Conservation (phyloP, 2,113 vertebrate genomes). For the Platanista minor region DNA sequence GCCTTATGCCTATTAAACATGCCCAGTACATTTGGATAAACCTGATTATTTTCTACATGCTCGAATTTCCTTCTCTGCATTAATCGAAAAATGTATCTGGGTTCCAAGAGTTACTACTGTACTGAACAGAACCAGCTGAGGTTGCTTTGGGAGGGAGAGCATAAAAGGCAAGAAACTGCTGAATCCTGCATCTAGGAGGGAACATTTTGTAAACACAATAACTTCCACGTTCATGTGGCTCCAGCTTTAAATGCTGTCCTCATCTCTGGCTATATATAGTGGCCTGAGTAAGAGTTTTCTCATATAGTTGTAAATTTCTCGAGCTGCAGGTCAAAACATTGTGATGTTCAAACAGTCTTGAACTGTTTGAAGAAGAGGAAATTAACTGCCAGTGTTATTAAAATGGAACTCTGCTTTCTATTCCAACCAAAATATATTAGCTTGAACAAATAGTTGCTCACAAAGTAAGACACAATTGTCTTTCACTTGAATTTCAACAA, state of each 20-base stretch:
- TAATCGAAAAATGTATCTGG: neutral
- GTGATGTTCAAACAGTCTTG: conserved; percentile 30
- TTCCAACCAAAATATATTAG: neutral
- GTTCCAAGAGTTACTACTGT: neutral
- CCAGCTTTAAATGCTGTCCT: conserved; percentile 63
- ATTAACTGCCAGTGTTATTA: conserved; percentile 39
- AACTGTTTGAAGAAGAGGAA: neutral
- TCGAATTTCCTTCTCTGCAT: neutral
- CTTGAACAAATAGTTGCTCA: neutral
- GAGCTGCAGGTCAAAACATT: conserved; percentile 67
- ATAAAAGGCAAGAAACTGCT: conserved; percentile 50
- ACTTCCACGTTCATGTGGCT: conserved; percentile 21
- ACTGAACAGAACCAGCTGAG: conserved; percentile 63
- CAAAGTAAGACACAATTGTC: neutral
- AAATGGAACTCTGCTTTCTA: conserved; percentile 8
- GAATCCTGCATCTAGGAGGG: conserved; percentile 52
- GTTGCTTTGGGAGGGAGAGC: conserved; percentile 23
- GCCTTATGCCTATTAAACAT: neutral
- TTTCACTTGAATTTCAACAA: neutral
- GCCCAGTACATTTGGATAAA: neutral
- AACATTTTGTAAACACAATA: conserved; percentile 62
- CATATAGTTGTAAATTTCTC: conserved; percentile 54
- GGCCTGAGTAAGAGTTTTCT: conserved; percentile 50
- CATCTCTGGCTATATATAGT: conserved; percentile 60
- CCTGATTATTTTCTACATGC: conserved; percentile 4